Evolutionary conservation across 1,140 invertebrate genomes (phyloP).

Genomic region (Eulimnadia texana): DNA sequence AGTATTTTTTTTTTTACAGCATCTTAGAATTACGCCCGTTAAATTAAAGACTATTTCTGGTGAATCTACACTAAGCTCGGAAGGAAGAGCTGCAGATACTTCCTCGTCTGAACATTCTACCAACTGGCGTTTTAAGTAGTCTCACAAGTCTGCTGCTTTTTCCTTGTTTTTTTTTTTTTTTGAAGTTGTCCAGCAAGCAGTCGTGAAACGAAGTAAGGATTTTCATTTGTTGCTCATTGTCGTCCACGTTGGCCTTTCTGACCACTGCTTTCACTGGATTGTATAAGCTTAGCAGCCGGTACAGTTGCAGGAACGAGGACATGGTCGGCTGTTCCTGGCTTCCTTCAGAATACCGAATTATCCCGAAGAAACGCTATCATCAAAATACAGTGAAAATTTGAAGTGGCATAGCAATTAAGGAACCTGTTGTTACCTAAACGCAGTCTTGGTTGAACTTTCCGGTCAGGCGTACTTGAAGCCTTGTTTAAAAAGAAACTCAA

Average conservation of each 20-base stretch:
- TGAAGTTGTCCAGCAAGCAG: neutral
- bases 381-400: neutral
- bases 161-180: neutral
- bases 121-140: neutral
- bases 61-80: neutral
- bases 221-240: neutral
- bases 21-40: neutral
- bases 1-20: neutral
- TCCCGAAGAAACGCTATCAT: neutral
- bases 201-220: neutral
- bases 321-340: neutral
- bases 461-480: neutral
- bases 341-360: neutral
- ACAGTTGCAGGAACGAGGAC: neutral
- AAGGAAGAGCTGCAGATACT: neutral
- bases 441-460: slow-evolving; percentile 4
- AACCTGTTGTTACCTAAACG: slow-evolving; percentile 1
- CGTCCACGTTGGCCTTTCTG: neutral
- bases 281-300: neutral
- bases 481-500: neutral
- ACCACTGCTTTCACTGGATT: neutral
- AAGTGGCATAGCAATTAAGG: neutral
- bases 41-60: neutral
- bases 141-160: neutral
- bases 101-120: neutral